phyloP scores from a whole-genome alignment of 1,140 invertebrate genomes.

The Bombyx mandarina region DNA sequence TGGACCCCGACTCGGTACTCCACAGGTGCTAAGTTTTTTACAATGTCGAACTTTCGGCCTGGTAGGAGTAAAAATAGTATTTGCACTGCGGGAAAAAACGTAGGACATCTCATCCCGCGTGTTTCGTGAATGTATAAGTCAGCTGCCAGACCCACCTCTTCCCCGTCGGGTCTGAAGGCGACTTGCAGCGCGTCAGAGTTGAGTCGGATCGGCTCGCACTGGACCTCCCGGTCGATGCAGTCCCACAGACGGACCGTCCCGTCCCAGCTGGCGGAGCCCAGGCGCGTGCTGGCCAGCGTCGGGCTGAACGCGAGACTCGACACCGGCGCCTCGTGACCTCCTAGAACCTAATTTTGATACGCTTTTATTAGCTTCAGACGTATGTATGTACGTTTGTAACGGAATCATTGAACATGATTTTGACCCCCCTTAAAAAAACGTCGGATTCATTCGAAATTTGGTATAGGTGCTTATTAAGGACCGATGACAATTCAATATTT shows the following conservation, averaged over 20 bases:
- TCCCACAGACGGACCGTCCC: slow-evolving; percentile 95
- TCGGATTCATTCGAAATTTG: neutral
- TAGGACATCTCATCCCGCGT: no score
- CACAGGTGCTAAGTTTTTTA: no score
- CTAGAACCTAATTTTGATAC: slow-evolving; percentile 75
- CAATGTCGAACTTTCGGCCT: no score
- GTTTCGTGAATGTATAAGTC: no score
- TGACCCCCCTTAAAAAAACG: neutral
- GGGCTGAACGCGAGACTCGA: slow-evolving; percentile 87
- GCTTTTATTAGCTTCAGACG: no score
- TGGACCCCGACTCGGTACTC: no score
- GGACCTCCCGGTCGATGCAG: slow-evolving; percentile 78
- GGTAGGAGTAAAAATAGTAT: no score
- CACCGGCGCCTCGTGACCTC: slow-evolving; percentile 94
- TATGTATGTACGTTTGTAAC: no score
- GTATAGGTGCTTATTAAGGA: no score
- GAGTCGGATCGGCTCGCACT: slow-evolving; percentile 87
- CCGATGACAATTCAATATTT: no score
- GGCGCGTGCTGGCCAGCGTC: slow-evolving; percentile 76
- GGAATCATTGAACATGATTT: no score
- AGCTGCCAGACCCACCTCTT: slow-evolving; percentile 73
- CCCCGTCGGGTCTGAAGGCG: slow-evolving; percentile 88
- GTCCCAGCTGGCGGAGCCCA: slow-evolving; percentile 95
- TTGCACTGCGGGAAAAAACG: no score
- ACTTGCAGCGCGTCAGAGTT: slow-evolving; percentile 88